phyloP scores from a whole-genome alignment of 2,113 vertebrate genomes.

The Nematolebias whitei region DNA sequence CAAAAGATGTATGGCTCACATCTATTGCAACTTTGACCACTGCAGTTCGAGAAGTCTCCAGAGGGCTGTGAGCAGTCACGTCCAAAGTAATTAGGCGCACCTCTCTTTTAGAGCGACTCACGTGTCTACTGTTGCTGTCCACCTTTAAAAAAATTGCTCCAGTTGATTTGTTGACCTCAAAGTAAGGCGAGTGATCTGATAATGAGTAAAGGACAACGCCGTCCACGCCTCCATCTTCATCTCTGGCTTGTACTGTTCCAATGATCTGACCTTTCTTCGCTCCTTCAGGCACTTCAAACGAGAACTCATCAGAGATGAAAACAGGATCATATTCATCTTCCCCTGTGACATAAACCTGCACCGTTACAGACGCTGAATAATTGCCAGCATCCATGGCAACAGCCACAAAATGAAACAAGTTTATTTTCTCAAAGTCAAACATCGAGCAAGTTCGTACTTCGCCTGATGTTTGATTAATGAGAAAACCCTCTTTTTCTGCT shows the following conservation, averaged over 20 bases:
- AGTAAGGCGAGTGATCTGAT: slow-evolving; percentile 86
- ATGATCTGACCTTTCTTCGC: slow-evolving; percentile 89
- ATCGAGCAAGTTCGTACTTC: slow-evolving; percentile 80
- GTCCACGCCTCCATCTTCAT: slow-evolving; percentile 93
- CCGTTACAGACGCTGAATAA: slow-evolving; percentile 89
- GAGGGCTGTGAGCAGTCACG: slow-evolving; percentile 88
- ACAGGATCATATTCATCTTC: slow-evolving; percentile 96
- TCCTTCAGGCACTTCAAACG: slow-evolving; percentile 90
- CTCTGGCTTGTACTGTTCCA: slow-evolving; percentile 89
- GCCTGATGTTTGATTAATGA: slow-evolving; percentile 88
- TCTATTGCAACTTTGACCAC: slow-evolving; percentile 86
- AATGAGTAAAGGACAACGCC: slow-evolving; percentile 91
- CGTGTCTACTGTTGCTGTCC: slow-evolving; percentile 85
- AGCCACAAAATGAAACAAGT: slow-evolving; percentile 86
- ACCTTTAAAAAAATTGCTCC: slow-evolving; percentile 87
- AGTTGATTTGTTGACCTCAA: slow-evolving; percentile 90
- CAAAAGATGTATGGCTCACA: slow-evolving; percentile 90
- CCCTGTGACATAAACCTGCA: slow-evolving; percentile 90
- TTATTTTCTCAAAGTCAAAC: slow-evolving; percentile 92
- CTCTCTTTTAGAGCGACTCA: slow-evolving; percentile 84
- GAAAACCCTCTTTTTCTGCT: slow-evolving; percentile 79
- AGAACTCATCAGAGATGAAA: slow-evolving; percentile 86
- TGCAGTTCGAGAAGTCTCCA: slow-evolving; percentile 85
- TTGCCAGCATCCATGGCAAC: slow-evolving; percentile 89
- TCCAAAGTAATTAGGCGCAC: slow-evolving; percentile 88